Evolutionary conservation across 2,113 vertebrate species (phyloP), one percentile per base, ranked within the genome.

Genomic region (Syngnathoides biaculeatus): DNA sequence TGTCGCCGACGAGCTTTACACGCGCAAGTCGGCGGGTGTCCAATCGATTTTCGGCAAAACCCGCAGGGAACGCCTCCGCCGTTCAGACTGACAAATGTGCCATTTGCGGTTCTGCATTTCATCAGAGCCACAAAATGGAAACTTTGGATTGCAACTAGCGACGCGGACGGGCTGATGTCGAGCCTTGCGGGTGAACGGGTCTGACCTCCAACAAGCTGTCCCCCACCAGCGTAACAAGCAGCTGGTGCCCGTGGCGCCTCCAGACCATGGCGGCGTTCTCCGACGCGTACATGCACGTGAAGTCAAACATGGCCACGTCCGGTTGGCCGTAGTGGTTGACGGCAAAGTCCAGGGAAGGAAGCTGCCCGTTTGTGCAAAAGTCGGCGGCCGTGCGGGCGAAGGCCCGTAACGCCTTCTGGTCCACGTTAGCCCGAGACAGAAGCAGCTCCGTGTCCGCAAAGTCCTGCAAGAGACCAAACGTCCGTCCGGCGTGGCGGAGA

Each of bases 221-320:
- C 24, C 97, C 97, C 7, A 99, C 96, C 84, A 99, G 83, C 0
- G 95, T 91, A 72, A 98, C 93, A 5, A 99, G 88, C 7, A 99
- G 80, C 71, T 90, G 93, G 79, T 95, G 94, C 39, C 93, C 93
- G 0, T 92, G 90, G 56, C 94, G 91, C 62, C 94, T 93, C 11
- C 93, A 92, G 53, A 98, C 90, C 81, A 97, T 81, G 0, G 96
- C 96, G 0, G 97, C 97, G 0, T 98, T 96, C 83, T 98, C 96
- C 0, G 97, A 96, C 0, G 97, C 96, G 0, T 97, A 98, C 96
- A 98, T 98, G 79, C 94, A 97, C 0, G 97, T 98, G 86, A 99
- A 99, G 85, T 99, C 97, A 4, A 99, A 98, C 96, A 98, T 94
- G 79, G 97, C 96, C 59, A 98, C 96, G 0, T 99, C 96, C 0